These are phyloP conservation scores for Ophion obscuratus DNA, from an alignment of 2,888 invertebrate genomes.

Conservation along the genomic window DNA sequence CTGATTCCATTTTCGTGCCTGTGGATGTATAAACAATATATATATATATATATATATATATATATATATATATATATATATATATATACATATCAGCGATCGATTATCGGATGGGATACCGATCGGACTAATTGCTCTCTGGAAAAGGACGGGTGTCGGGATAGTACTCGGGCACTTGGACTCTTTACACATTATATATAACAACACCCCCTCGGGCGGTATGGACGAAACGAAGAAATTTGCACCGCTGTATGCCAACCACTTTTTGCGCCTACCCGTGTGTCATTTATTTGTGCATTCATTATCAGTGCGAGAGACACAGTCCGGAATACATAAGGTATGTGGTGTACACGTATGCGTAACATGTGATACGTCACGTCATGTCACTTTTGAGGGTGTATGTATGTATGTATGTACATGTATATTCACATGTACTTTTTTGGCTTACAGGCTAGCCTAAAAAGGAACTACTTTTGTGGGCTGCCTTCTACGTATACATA, in stretches of 20 bases:
- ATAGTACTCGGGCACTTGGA: slow-evolving; percentile 48
- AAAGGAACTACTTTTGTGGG: too few relatives aligned
- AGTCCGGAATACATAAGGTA: slow-evolving; percentile 20
- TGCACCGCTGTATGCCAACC: slow-evolving; percentile 51
- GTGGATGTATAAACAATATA: not conserved
- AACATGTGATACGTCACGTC: not conserved
- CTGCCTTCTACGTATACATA: too few relatives aligned
- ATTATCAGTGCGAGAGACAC: slow-evolving; percentile 36
- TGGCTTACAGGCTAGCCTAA: too few relatives aligned
- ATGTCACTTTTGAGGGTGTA: too few relatives aligned
- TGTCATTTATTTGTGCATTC: slow-evolving; percentile 65
- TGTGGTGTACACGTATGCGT: slow-evolving; percentile 12
- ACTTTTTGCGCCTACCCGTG: slow-evolving; percentile 54
- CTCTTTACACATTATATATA: not conserved
- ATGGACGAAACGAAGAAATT: slow-evolving; percentile 63
- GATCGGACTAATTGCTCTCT: slow-evolving; percentile 64
- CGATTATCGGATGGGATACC: slow-evolving; percentile 65
- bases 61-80: not conserved
- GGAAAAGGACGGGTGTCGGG: slow-evolving; percentile 60
- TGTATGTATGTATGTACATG: too few relatives aligned
- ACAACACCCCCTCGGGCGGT: slow-evolving; percentile 38
- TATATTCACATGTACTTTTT: too few relatives aligned
- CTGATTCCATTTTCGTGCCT: not conserved
- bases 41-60: not conserved
- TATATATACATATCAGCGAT: slow-evolving; percentile 44